Evolutionary conservation across 1,140 invertebrate genomes (phyloP).

Genomic region (Matsumurasca onukii): DNA sequence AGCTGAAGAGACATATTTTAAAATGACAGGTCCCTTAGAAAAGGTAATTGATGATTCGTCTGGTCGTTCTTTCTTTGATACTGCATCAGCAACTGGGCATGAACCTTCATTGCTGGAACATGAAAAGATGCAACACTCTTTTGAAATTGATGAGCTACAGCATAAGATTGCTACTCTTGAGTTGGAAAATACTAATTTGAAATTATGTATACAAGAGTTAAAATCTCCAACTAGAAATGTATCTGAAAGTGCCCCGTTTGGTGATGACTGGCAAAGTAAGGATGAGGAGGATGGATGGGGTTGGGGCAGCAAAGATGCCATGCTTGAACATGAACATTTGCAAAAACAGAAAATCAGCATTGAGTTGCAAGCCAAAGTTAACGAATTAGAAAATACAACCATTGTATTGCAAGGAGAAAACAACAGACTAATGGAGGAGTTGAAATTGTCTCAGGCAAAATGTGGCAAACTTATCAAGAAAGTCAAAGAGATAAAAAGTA

Average conservation of each 20-base stretch:
- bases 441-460: slow-evolving; percentile 60
- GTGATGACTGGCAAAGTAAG: slow-evolving; percentile 36
- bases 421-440: slow-evolving; percentile 54
- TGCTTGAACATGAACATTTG: slow-evolving; percentile 48
- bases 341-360: slow-evolving; percentile 34
- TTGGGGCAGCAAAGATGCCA: slow-evolving; percentile 56
- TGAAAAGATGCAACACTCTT: slow-evolving; percentile 9
- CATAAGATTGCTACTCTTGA: not conserved
- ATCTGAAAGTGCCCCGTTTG: not conserved
- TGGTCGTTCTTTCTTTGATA: not conserved
- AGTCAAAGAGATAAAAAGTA: slow-evolving; percentile 69
- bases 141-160: slow-evolving; percentile 2
- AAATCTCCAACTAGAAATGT: not conserved
- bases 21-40: not conserved
- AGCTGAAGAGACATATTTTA: slow-evolving; percentile 31
- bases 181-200: not conserved
- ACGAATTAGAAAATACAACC: slow-evolving; percentile 52
- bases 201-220: slow-evolving; percentile 10
- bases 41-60: not conserved
- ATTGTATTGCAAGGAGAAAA: slow-evolving; percentile 54
- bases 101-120: no score
- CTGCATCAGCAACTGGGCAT: not conserved
- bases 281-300: slow-evolving; percentile 57
- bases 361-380: slow-evolving; percentile 45
- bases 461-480: slow-evolving; percentile 71